Percentiles rank a stretch among this genome's conserved stretches.
phyloP scores from a whole-genome alignment of 2,797 vertebrate genomes.

The Nyctibius grandis region DNA sequence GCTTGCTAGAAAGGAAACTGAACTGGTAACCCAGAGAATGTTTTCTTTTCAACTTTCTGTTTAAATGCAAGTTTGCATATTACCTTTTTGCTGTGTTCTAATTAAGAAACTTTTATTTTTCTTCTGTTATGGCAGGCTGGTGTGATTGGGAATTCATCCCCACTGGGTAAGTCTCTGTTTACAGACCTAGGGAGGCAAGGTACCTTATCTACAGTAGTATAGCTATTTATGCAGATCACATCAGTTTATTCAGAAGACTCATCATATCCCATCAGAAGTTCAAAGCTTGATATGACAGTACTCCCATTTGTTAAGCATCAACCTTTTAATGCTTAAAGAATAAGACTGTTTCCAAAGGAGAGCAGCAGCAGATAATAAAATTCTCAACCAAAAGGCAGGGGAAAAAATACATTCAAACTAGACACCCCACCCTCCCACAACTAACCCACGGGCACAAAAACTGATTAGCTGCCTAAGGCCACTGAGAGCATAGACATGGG shows the following conservation, averaged over 20 bases:
- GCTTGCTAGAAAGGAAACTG: neutral
- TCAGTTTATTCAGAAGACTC: neutral
- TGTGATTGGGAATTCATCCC: neutral
- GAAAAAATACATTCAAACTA: neutral
- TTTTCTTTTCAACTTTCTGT: neutral
- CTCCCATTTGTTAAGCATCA: neutral
- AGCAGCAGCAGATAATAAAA: neutral
- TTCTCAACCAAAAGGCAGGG: neutral
- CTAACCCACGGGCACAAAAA: conserved; percentile 31
- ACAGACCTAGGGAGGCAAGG: too few relatives aligned
- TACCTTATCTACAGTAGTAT: neutral
- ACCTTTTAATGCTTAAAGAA: neutral
- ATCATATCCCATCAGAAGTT: neutral
- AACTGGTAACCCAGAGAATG: neutral
- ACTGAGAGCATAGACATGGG: conserved; percentile 55
- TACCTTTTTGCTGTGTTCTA: neutral
- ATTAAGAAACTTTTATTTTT: neutral
- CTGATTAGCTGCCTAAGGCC: conserved; percentile 52
- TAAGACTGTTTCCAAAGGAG: neutral
- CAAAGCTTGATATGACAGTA: neutral
- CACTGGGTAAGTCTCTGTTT: neutral
- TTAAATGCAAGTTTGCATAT: neutral
- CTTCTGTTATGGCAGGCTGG: neutral
- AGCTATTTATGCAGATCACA: neutral
- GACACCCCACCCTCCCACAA: neutral